phyloP scores from a whole-genome alignment of 2,113 vertebrate species.

The Nasalis larvatus region DNA sequence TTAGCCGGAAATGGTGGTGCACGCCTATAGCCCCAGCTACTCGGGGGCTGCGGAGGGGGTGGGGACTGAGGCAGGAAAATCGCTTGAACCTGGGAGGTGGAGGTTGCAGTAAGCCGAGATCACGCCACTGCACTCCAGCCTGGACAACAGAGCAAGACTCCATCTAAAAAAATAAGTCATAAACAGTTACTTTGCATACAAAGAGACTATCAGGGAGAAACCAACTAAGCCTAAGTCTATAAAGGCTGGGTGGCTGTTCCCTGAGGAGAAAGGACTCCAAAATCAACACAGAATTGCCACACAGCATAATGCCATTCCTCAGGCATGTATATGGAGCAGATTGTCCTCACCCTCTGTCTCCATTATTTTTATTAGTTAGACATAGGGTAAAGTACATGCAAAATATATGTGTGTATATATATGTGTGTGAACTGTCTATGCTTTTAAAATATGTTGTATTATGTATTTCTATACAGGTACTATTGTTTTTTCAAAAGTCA shows the following conservation, averaged over 20 bases:
- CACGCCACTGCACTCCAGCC: too few species aligned
- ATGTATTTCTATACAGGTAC: not conserved
- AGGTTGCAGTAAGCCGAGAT: too few species aligned
- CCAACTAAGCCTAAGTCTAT: not conserved
- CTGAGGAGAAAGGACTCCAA: not conserved
- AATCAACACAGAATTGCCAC: not conserved
- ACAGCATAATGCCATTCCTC: not conserved
- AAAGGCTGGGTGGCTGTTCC: not conserved
- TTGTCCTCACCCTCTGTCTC: not conserved
- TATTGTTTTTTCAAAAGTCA: constrained; percentile 9
- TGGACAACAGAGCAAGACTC: too few species aligned
- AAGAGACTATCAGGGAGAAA: not conserved
- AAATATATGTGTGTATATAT: not conserved
- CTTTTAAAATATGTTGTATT: not conserved
- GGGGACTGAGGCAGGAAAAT: too few species aligned
- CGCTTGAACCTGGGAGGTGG: too few species aligned
- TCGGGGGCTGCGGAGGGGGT: too few species aligned
- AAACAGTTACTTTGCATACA: not conserved
- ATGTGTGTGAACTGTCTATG: not conserved
- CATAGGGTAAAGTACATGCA: not conserved
- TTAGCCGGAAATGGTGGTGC: too few species aligned
- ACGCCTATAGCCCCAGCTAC: too few species aligned
- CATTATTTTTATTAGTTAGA: constrained; percentile 12
- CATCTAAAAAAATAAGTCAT: too few species aligned
- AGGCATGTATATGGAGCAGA: not conserved